Evolutionary conservation across 1,140 invertebrate species (phyloP).

Genomic region (Solenopsis invicta): DNA sequence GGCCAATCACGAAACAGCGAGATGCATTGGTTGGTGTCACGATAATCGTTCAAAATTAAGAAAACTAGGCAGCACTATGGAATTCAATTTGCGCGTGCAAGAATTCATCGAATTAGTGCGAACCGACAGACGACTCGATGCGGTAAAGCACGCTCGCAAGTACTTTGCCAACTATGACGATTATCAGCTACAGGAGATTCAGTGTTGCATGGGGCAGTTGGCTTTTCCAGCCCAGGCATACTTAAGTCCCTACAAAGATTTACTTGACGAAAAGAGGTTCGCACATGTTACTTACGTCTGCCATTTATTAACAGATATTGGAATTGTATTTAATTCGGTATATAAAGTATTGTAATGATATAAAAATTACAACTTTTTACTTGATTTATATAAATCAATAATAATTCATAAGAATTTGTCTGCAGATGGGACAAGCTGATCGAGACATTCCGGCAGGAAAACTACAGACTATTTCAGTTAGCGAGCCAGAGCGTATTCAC

Average conservation of each 20-base stretch:
- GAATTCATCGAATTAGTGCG: conserved; percentile 98
- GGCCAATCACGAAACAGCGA: conserved; percentile 92
- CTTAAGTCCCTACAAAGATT: conserved; percentile 90
- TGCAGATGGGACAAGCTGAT: conserved; percentile 94
- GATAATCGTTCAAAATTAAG: conserved; percentile 98
- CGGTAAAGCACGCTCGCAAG: conserved; percentile 97
- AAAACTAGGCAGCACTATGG: conserved; percentile 96
- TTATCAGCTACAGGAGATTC: conserved; percentile 95
- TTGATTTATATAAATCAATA: not conserved
- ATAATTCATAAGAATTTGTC: conserved; percentile 37
- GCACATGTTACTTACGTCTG: not conserved
- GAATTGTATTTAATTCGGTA: not conserved
- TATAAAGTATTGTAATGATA: not conserved
- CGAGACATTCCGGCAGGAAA: conserved; percentile 96
- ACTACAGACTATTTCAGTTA: conserved; percentile 97
- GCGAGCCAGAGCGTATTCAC: conserved; percentile 96
- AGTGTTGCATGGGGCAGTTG: conserved; percentile 97
- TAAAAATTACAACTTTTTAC: conserved; percentile 5
- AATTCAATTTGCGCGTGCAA: conserved; percentile 96
- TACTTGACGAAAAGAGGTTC: conserved; percentile 88
- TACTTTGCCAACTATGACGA: conserved; percentile 96
- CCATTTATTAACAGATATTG: not conserved
- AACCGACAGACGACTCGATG: conserved; percentile 94
- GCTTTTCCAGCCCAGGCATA: conserved; percentile 95
- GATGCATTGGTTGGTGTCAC: conserved; percentile 98